Percentiles rank a stretch among this genome's conserved stretches.
These are phyloP conservation scores for Regulus satrapa DNA, from an alignment of 2,113 vertebrate species.

Conservation along the genomic window DNA sequence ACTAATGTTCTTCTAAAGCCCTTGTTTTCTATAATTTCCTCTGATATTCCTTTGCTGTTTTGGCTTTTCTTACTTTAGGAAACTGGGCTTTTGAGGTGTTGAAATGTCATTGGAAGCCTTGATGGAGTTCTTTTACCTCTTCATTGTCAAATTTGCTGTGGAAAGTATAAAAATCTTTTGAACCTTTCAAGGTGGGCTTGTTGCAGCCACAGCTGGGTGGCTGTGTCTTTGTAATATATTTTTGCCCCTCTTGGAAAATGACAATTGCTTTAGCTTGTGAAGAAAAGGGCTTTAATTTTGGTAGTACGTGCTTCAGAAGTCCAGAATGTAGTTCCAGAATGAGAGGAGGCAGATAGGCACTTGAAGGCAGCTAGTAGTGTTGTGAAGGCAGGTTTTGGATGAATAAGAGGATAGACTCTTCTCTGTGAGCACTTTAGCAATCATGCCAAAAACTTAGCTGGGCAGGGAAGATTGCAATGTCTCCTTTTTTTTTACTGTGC, in stretches of 20 bases:
- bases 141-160: neutral
- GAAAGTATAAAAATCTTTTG: neutral
- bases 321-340: neutral
- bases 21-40: neutral
- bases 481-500: neutral
- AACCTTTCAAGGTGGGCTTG: rapidly evolving
- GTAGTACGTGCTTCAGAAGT: neutral
- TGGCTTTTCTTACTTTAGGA: neutral
- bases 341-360: neutral
- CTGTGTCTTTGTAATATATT: neutral
- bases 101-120: neutral
- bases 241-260: neutral
- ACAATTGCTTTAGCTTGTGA: neutral
- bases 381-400: neutral
- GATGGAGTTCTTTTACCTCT: neutral
- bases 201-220: neutral
- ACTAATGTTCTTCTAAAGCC: neutral
- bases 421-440: neutral
- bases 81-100: neutral
- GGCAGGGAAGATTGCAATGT: neutral
- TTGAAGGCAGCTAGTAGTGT: neutral
- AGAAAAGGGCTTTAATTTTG: neutral
- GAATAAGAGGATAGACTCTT: neutral
- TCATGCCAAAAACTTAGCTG: neutral
- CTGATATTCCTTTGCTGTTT: neutral